phyloP scores from a whole-genome alignment of 2,797 vertebrate species.

The Tragopan temminckii region DNA sequence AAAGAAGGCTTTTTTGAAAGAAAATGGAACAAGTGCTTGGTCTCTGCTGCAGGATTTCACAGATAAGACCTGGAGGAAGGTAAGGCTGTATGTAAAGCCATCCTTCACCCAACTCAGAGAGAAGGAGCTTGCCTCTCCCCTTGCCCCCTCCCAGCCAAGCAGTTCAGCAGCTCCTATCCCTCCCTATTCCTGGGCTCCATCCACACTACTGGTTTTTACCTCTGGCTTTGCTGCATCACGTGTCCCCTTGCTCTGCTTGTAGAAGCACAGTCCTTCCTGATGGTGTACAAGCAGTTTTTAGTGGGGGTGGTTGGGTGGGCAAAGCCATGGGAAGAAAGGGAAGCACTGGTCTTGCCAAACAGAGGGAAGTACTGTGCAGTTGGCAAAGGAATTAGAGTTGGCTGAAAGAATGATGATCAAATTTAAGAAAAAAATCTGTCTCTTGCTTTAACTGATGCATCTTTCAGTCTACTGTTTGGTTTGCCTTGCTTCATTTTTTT shows the following conservation, averaged over 20 bases:
- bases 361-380: background rate
- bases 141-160: background rate
- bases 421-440: background rate
- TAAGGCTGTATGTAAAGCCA: background rate
- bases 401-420: background rate
- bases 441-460: background rate
- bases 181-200: background rate
- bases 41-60: background rate
- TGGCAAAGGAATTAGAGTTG: background rate
- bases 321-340: background rate
- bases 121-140: fast-evolving
- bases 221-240: fast-evolving
- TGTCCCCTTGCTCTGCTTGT: background rate
- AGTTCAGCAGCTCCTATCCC: background rate
- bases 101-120: fast-evolving
- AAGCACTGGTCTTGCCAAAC: background rate
- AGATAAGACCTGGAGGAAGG: background rate
- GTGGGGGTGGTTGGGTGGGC: background rate
- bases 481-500: background rate
- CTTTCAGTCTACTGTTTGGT: background rate
- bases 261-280: background rate
- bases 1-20: background rate
- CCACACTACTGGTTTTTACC: fast-evolving
- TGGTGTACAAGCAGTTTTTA: fast-evolving
- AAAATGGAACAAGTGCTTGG: background rate